Base-by-base conservation (phyloP, 2,113 vertebrate species). In the Salvator merianae region DNA sequence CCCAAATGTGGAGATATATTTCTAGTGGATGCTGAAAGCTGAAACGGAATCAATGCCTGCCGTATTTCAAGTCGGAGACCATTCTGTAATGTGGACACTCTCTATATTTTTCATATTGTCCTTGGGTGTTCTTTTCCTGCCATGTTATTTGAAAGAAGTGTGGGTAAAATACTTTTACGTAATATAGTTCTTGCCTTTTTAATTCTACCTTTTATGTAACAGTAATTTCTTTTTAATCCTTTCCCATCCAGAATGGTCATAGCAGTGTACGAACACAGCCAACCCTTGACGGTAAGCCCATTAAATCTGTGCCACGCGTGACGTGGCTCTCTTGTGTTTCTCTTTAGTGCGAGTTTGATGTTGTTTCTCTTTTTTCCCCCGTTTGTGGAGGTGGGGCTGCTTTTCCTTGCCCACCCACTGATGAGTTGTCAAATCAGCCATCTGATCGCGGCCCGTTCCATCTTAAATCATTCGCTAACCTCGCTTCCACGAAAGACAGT, bases 241-340 rank as follows among this genome's bases (percentile, higher is more conserved):
- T 91, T 30, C 82, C 26, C 6, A 94, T 90, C 68, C 91, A 99
- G 98, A 99, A 98, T 0, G 98, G 98, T 89, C 96, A 97, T 88
- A 97, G 96, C 68, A 91, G 96, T 95, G 94, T 95, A 89, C 96
- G 96, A 94, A 96, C 95, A 77, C 97, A 97, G 90, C 94, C 97
- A 92, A 90, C 96, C 88, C 91, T 97, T 88, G 98, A 98, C 94
- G 94, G 98, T 99, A 96, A 98, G 98, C 97, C 86, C 81, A 59
- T 50, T 81, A 82, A 83, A 50, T 10, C 76, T 78, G 77, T 34
- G 3, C 3, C 88, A 36, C 47, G 28, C 34, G 18, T 26, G 77
- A 40, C 55, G 14, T 0, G 32, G n/a, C 80, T 47, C 84, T 81
- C 4, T 5, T 34, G 4, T 30, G 30, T 28, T 34, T 9, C 24